Conservation (phyloP, 2,797 vertebrate species). For the Serranus cabrilla region DNA sequence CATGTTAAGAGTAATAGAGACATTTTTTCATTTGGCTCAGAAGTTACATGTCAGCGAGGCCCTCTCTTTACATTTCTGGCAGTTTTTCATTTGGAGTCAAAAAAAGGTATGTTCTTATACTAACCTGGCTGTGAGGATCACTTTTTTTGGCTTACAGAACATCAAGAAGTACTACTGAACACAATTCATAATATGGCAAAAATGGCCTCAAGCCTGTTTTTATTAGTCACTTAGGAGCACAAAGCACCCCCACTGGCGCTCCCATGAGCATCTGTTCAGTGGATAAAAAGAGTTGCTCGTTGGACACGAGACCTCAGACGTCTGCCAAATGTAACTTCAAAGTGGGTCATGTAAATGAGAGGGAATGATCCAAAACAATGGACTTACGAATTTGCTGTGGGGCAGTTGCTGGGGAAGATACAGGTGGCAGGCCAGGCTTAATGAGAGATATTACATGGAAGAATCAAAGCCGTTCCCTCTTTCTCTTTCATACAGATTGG, state of each 20-base stretch:
- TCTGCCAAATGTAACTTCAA: slow-evolving; percentile 57
- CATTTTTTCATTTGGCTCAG: slow-evolving; percentile 24
- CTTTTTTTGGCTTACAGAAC: background rate
- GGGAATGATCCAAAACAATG: slow-evolving; percentile 39
- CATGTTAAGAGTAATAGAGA: slow-evolving; percentile 6
- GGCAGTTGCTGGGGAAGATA: slow-evolving; percentile 20
- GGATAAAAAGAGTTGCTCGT: slow-evolving; percentile 28
- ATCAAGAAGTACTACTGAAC: slow-evolving; percentile 14
- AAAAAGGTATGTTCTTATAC: slow-evolving; percentile 3
- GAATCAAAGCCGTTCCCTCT: slow-evolving; percentile 34
- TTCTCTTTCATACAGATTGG: slow-evolving; percentile 21
- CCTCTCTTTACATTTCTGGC: slow-evolving; percentile 7
- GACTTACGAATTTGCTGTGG: slow-evolving; percentile 7
- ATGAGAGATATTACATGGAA: slow-evolving; percentile 39
- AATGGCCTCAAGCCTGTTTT: slow-evolving; percentile 26
- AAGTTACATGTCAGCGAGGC: background rate
- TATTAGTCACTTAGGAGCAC: slow-evolving; percentile 40
- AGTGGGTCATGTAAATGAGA: slow-evolving; percentile 57
- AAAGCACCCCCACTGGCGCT: slow-evolving; percentile 21
- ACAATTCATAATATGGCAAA: slow-evolving; percentile 9
- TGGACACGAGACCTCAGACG: slow-evolving; percentile 35
- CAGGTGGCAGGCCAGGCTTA: slow-evolving; percentile 40
- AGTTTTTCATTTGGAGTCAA: slow-evolving; percentile 5
- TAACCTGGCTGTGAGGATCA: background rate
- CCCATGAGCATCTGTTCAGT: slow-evolving; percentile 49